Conservation (phyloP, 2,888 invertebrate species). For the Rhopalosiphum nymphaeae region DNA sequence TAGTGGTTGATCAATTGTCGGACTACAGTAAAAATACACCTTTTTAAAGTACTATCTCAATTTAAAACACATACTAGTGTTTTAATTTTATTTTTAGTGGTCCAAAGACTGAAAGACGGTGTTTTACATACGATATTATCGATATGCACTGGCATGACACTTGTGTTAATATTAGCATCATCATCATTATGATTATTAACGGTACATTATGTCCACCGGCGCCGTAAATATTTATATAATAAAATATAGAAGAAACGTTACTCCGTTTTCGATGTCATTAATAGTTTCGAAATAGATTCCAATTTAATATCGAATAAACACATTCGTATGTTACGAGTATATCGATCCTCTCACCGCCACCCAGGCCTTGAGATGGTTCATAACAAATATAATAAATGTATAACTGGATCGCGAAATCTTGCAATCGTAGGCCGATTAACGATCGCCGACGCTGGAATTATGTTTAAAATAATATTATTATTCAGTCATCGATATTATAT, state of each 20-base stretch:
- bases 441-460: slow-evolving; percentile 18
- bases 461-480: slow-evolving; percentile 29
- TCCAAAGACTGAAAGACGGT: background rate
- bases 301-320: slow-evolving; percentile 23
- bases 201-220: slow-evolving; percentile 14
- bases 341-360: slow-evolving; percentile 51
- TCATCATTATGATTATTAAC: slow-evolving; percentile 3
- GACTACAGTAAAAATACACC: no score
- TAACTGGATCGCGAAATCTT: slow-evolving; percentile 45
- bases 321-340: slow-evolving; percentile 26
- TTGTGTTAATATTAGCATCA: background rate
- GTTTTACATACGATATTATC: background rate
- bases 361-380: slow-evolving; percentile 53
- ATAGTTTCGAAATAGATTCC: slow-evolving; percentile 51
- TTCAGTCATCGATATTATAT: slow-evolving; percentile 20
- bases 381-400: slow-evolving; percentile 38
- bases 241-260: slow-evolving; percentile 18
- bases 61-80: background rate
- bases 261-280: slow-evolving; percentile 34
- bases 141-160: background rate
- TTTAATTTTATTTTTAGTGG: background rate
- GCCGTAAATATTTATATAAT: background rate
- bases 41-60: background rate
- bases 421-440: slow-evolving; percentile 45
- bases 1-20: no score